phyloP scores from a whole-genome alignment of 2,888 invertebrate genomes.

The Caenorhabditis sp. region DNA sequence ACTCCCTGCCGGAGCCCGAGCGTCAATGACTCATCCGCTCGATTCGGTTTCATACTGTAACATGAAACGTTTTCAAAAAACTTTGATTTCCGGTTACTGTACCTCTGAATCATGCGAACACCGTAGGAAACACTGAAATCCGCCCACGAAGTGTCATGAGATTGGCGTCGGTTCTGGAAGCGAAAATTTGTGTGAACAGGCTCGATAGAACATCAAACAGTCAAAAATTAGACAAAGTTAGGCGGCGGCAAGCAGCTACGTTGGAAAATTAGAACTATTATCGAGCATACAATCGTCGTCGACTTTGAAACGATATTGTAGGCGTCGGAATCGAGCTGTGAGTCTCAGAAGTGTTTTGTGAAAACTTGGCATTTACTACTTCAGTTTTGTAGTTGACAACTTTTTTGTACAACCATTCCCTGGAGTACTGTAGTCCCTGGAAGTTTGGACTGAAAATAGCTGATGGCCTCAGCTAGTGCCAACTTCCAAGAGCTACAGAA shows the following conservation, averaged over 20 bases:
- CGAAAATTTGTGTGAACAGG: not conserved
- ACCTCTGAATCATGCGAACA: conserved; percentile 37
- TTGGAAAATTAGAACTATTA: too few species aligned
- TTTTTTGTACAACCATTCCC: too few species aligned
- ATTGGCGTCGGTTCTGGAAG: conserved; percentile 31
- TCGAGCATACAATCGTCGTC: too few species aligned
- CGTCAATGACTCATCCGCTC: conserved; percentile 5
- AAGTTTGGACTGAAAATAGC: too few species aligned
- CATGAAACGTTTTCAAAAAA: not conserved
- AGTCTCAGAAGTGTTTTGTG: too few species aligned
- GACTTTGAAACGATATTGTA: too few species aligned
- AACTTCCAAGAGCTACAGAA: too few species aligned
- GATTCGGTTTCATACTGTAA: conserved; percentile 18
- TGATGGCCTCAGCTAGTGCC: too few species aligned
- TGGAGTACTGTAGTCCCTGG: not conserved
- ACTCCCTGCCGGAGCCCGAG: conserved; percentile 43
- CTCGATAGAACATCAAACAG: not conserved
- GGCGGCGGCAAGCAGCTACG: too few species aligned
- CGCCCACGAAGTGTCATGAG: conserved; percentile 28
- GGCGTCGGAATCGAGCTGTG: too few species aligned
- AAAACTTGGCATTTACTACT: too few species aligned
- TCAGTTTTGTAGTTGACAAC: too few species aligned
- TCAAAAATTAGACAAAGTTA: conserved; percentile 12
- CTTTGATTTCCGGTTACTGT: not conserved
- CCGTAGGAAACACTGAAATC: conserved; percentile 48